Evolutionary conservation across 2,797 vertebrate species (phyloP).

Genomic region (Anguilla pacifica): DNA sequence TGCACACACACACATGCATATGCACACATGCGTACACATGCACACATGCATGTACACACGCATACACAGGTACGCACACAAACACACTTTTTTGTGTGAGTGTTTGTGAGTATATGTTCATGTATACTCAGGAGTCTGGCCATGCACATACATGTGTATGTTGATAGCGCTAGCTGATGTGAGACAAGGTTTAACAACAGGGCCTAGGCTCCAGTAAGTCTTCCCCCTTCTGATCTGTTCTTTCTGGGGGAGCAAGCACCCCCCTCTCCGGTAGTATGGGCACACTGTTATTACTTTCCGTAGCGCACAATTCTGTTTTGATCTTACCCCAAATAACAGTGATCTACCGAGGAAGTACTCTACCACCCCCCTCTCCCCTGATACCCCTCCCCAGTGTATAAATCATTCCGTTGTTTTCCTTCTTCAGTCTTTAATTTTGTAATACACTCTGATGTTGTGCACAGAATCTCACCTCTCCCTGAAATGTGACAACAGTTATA

Average conservation of each 20-base stretch:
- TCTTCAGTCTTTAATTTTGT: neutral
- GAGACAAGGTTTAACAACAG: neutral
- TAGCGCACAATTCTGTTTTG: neutral
- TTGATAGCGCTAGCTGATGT: neutral
- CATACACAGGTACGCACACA: neutral
- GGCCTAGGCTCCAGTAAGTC: neutral
- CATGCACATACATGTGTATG: neutral
- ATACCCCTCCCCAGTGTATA: neutral
- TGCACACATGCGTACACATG: too few relatives aligned
- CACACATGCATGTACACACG: neutral
- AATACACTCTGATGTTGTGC: neutral
- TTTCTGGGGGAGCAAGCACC: too few relatives aligned
- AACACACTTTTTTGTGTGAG: neutral
- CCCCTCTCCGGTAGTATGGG: neutral
- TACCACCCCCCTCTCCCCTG: neutral
- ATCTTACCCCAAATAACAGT: neutral
- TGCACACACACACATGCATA: neutral
- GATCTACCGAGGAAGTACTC: neutral
- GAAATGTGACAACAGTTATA: neutral
- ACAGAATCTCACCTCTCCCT: neutral
- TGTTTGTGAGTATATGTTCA: neutral
- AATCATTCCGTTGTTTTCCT: neutral
- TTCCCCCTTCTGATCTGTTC: neutral
- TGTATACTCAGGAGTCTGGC: neutral
- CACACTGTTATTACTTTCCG: neutral